These are phyloP conservation scores for Narcine bancroftii DNA, from an alignment of 2,113 vertebrate species.

Conservation along the genomic window DNA sequence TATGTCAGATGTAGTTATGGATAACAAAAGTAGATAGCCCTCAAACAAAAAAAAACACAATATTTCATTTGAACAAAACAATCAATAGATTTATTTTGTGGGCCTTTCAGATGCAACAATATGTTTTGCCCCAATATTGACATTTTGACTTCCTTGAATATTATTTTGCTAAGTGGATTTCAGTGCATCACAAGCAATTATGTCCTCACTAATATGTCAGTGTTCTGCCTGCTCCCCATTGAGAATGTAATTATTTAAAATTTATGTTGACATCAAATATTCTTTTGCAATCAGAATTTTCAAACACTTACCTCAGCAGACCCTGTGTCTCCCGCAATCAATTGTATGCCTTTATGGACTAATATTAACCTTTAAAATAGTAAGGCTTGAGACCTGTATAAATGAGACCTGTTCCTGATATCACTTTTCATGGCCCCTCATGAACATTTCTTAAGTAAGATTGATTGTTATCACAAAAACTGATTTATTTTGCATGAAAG, in stretches of 20 bases:
- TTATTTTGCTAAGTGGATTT: background rate
- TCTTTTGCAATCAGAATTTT: background rate
- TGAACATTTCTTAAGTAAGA: background rate
- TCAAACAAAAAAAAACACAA: background rate
- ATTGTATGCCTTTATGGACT: background rate
- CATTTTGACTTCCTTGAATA: background rate
- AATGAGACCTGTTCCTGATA: background rate
- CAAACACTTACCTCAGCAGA: background rate
- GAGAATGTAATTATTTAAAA: background rate
- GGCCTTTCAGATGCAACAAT: background rate
- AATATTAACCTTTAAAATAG: background rate
- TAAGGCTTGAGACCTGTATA: background rate
- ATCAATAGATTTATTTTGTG: background rate
- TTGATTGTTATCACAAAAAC: background rate
- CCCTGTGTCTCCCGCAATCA: background rate
- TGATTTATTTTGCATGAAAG: background rate
- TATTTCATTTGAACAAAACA: background rate
- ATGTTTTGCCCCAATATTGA: background rate
- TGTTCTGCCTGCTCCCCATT: background rate
- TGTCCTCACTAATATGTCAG: background rate
- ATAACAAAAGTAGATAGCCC: background rate
- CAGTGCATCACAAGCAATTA: background rate
- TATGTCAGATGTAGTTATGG: background rate
- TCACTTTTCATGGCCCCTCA: background rate
- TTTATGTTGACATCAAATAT: background rate